phyloP scores from a whole-genome alignment of 2,888 invertebrate species.

The Ochropleura leucogaster region DNA sequence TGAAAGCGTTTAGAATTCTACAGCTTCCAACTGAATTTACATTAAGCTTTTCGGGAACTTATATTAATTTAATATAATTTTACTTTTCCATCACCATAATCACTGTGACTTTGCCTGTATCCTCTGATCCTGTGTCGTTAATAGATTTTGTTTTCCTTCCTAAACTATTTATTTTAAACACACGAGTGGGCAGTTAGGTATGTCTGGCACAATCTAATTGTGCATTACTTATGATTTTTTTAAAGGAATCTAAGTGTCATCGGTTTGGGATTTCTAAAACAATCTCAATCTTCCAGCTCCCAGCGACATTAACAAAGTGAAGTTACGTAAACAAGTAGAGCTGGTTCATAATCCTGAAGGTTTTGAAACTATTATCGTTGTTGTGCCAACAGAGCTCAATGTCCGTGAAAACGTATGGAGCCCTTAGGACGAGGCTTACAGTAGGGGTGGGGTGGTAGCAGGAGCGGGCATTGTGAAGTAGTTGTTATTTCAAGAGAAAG shows the following conservation, averaged over 20 bases:
- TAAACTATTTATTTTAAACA: neutral
- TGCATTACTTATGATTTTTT: no score
- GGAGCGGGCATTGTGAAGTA: slow-evolving; percentile 23
- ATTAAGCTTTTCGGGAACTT: neutral
- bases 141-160: neutral
- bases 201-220: no score
- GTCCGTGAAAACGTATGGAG: slow-evolving; percentile 70
- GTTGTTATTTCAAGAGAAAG: neutral
- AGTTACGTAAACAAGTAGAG: slow-evolving; percentile 29
- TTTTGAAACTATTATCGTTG: slow-evolving; percentile 67
- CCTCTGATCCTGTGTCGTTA: neutral
- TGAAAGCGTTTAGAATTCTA: neutral
- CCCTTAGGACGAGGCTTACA: slow-evolving; percentile 47
- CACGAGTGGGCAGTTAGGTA: neutral
- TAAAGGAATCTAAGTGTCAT: neutral
- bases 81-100: neutral
- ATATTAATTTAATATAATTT: neutral
- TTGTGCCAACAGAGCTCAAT: slow-evolving; percentile 64
- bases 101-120: neutral
- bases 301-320: slow-evolving; percentile 4
- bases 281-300: neutral
- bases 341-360: slow-evolving; percentile 57
- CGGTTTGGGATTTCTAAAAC: neutral
- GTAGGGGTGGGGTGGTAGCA: slow-evolving; percentile 28
- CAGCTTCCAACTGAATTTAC: neutral